Evolutionary conservation across 2,888 invertebrate genomes (phyloP).

Genomic region (Julus scanicus): DNA sequence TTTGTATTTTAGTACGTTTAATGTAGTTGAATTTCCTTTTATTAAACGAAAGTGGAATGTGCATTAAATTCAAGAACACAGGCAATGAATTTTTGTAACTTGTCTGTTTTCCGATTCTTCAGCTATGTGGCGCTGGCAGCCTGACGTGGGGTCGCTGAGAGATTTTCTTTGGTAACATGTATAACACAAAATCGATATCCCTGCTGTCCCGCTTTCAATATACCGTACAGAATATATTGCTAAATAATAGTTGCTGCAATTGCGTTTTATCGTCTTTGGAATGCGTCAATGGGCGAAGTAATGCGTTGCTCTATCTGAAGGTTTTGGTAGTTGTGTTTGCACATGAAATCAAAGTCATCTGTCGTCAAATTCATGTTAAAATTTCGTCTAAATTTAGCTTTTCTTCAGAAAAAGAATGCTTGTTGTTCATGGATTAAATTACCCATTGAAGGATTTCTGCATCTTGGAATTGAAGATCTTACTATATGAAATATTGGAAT

Average conservation of each 20-base stretch:
- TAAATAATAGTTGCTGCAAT: background rate
- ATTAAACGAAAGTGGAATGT: too few species aligned
- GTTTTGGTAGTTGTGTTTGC: background rate
- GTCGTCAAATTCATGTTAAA: background rate
- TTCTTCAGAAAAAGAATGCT: background rate
- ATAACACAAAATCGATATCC: background rate
- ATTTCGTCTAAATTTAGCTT: background rate
- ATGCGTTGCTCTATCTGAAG: background rate
- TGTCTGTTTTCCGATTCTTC: background rate
- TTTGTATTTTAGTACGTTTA: too few species aligned
- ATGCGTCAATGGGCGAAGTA: background rate
- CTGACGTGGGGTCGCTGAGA: background rate
- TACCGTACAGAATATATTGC: background rate
- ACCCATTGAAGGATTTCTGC: background rate
- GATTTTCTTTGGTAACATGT: background rate
- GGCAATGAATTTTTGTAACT: too few species aligned
- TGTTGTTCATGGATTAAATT: background rate
- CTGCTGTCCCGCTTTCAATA: background rate
- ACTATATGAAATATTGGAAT: too few species aligned
- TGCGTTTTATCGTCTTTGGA: background rate
- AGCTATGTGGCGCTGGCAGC: background rate
- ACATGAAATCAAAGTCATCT: background rate
- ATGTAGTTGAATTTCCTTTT: too few species aligned
- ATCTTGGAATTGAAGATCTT: too few species aligned
- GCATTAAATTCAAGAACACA: too few species aligned